Percentiles rank a stretch among this genome's conserved stretches.
phyloP scores from a whole-genome alignment of 64 coral and sea anemone species.

The Trachythela sp. region DNA sequence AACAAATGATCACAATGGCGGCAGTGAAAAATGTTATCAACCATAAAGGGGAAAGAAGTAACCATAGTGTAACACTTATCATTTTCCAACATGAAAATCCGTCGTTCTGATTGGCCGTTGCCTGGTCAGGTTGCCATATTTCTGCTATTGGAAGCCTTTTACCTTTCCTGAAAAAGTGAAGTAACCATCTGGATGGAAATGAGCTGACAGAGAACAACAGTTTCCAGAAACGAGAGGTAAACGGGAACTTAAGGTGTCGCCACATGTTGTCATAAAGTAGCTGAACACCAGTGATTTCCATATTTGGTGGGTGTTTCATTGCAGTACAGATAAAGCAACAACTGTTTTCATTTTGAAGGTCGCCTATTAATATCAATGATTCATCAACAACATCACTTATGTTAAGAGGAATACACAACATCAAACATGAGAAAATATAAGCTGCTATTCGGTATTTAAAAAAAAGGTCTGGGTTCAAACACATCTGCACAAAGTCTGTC shows the following conservation, averaged over 20 bases:
- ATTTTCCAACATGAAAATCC: background rate
- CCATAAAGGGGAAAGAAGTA: background rate
- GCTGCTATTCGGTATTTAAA: background rate
- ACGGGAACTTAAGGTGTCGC: background rate
- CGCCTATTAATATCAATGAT: background rate
- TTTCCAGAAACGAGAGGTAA: background rate
- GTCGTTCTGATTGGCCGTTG: background rate
- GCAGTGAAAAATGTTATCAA: background rate
- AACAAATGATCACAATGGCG: background rate
- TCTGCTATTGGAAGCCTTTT: background rate
- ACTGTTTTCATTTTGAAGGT: background rate
- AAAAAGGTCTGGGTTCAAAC: background rate
- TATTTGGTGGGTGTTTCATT: background rate
- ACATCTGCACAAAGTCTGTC: slow-evolving; percentile 11
- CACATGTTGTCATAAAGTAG: background rate
- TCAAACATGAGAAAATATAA: background rate
- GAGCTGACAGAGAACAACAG: background rate
- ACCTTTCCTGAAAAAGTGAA: background rate
- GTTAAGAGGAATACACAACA: background rate
- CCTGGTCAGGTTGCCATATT: background rate
- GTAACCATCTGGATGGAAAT: background rate
- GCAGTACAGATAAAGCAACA: background rate
- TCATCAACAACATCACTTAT: background rate
- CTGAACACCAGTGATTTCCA: background rate
- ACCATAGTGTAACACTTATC: background rate